Percentiles rank a stretch among this genome's conserved stretches.
These are phyloP conservation scores for Pterostichus niger DNA, from an alignment of 2,888 invertebrate genomes.

Conservation along the genomic window DNA sequence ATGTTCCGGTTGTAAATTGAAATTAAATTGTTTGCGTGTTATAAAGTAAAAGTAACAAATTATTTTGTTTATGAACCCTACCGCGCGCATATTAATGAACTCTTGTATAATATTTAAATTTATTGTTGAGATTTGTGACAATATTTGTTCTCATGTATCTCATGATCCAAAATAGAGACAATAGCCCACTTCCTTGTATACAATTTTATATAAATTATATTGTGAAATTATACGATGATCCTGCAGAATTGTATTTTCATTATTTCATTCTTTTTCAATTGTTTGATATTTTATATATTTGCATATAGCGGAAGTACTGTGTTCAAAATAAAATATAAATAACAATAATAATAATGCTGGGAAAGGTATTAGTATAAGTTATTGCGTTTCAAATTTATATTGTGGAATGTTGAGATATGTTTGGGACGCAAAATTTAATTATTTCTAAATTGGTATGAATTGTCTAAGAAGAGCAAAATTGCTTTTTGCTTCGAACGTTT, in stretches of 20 bases:
- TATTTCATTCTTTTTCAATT: background rate
- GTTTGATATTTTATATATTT: background rate
- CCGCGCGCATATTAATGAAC: background rate
- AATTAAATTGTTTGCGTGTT: slow-evolving; percentile 22
- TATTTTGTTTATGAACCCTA: slow-evolving; percentile 34
- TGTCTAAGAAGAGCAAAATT: no score
- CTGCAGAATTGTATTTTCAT: slow-evolving; percentile 6
- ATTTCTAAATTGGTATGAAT: no score
- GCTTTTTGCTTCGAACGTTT: no score
- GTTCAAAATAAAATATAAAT: no score
- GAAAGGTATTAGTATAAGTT: no score
- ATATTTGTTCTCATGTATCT: no score
- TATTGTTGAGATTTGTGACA: slow-evolving; percentile 20
- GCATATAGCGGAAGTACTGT: no score
- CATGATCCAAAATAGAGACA: background rate
- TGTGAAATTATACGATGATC: slow-evolving; percentile 23
- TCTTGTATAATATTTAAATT: slow-evolving; percentile 1
- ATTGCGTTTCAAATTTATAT: no score
- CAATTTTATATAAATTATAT: slow-evolving; percentile 35
- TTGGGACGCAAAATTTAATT: no score
- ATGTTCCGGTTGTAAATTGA: slow-evolving; percentile 32
- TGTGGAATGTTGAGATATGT: no score
- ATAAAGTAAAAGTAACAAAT: slow-evolving; percentile 32
- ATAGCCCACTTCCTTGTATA: slow-evolving; percentile 14
- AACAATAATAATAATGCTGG: no score